A percentile compares a stretch with the other conserved stretches of the same genome.
Conservation (phyloP, 2,113 vertebrate species). For the Chroicocephalus ridibundus region DNA sequence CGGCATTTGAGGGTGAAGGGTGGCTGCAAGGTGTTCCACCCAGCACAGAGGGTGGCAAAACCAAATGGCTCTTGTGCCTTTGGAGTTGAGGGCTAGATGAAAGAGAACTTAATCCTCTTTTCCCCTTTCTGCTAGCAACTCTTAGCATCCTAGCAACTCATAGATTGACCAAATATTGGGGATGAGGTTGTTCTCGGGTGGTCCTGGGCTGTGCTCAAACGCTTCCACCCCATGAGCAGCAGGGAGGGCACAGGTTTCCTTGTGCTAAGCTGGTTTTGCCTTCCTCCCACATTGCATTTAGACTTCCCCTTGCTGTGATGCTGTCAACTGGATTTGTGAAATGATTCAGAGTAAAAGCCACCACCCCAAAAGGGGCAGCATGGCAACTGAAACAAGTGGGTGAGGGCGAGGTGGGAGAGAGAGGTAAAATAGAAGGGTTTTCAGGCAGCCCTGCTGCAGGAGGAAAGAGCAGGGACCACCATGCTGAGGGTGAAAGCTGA, state of each 20-base stretch:
- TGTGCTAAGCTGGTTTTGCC: not conserved
- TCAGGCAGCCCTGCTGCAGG: not conserved
- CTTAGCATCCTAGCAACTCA: not conserved
- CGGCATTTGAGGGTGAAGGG: accelerated
- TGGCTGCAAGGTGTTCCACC: not conserved
- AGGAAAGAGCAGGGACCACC: not conserved
- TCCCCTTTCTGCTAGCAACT: not conserved
- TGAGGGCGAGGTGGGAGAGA: not conserved
- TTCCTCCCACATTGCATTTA: not conserved
- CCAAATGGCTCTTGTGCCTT: not conserved
- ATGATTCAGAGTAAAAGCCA: not conserved
- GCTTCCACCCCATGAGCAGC: not conserved
- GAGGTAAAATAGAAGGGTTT: not conserved
- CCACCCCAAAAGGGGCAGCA: not conserved
- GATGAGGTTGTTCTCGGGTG: not conserved
- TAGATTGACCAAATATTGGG: not conserved
- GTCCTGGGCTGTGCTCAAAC: not conserved
- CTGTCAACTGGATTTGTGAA: not conserved
- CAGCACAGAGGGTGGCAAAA: not conserved
- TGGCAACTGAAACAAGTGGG: not conserved
- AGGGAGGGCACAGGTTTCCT: not conserved
- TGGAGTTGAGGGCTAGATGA: not conserved
- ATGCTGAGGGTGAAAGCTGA: not conserved
- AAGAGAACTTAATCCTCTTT: not conserved
- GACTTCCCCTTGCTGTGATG: not conserved